Percentiles rank a stretch among this genome's conserved stretches.
These are phyloP conservation scores for Pseudotriccus pelzelni DNA, from an alignment of 2,797 vertebrate species.

Conservation along the genomic window DNA sequence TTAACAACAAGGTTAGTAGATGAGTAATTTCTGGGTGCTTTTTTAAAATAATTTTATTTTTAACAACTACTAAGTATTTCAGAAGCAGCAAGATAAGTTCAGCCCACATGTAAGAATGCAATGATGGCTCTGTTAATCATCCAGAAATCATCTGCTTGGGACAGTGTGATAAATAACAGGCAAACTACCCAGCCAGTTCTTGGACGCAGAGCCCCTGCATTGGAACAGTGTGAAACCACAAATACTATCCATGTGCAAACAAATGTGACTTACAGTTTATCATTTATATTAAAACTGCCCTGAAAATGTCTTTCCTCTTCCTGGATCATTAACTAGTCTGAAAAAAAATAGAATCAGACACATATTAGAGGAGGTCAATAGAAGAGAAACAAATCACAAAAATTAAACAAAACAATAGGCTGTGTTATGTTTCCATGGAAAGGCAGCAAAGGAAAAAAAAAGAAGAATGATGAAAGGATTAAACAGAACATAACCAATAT, in stretches of 20 bases:
- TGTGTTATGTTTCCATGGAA: slow-evolving; percentile 66
- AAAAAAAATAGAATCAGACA: slow-evolving; percentile 65
- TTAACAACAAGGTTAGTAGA: not conserved
- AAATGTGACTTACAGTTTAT: slow-evolving; percentile 55
- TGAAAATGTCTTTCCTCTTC: slow-evolving; percentile 49
- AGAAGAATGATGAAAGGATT: not conserved
- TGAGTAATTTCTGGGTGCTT: not conserved
- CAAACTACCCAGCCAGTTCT: slow-evolving; percentile 8
- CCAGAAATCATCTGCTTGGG: slow-evolving; percentile 32
- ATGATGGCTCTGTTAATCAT: slow-evolving; percentile 1
- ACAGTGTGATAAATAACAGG: slow-evolving; percentile 45
- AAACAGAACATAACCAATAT: slow-evolving; percentile 5
- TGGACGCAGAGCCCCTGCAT: slow-evolving; percentile 33
- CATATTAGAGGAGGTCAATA: slow-evolving; percentile 51
- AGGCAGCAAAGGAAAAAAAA: slow-evolving; percentile 21
- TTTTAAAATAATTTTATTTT: not conserved
- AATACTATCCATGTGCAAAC: slow-evolving; percentile 48
- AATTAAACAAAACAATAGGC: slow-evolving; percentile 63
- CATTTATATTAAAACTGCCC: slow-evolving; percentile 4
- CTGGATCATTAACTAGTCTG: slow-evolving; percentile 38
- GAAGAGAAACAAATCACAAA: slow-evolving; percentile 54
- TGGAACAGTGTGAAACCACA: slow-evolving; percentile 52
- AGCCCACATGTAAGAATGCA: not conserved
- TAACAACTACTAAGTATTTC: not conserved
- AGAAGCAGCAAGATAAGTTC: not conserved